Evolutionary conservation across 2,113 vertebrate species (phyloP), one percentile per base, ranked within the genome.

Genomic region (Rhinopomastus cyanomelas): DNA sequence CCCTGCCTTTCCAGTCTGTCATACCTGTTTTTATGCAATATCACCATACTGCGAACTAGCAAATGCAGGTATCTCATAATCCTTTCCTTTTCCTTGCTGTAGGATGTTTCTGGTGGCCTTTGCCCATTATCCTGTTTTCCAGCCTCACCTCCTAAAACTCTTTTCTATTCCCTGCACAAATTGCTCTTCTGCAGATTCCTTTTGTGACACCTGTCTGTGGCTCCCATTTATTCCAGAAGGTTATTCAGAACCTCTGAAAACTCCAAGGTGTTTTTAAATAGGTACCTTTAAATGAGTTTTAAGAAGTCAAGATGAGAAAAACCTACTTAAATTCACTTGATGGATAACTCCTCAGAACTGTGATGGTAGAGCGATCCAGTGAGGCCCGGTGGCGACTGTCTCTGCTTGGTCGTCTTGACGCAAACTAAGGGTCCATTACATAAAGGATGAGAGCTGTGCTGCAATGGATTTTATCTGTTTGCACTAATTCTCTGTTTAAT

Each of bases 401-500:
- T 83, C 20, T 37, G 60, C 53, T 39, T 37, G 29, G 27, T 32
- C 37, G 15, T 65, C 29, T 57, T 62, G 55, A 88, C 62, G 86
- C 37, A 82, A 71, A 66, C 37, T 51, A 16, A 32, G 26, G 34
- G 48, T 4, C 19, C 81, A 6, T 76, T 72, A 17, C 61, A 52
- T 83, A 55, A 92, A 92, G 51, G 37, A 21, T 82, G 52, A 73
- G 26, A 74, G 15, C 36, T 91, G n/a, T 60, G 26, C 39, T 67
- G 52, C 26, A 84, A 52, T 87, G 84, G 52, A 51, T 92, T 96
- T 93, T 94, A 82, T 77, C 42, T 77, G 62, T 93, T 90, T 82
- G 76, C 91, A 95, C 89, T 93, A 87, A 74, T 92, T 88, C 82
- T 91, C 83, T 71, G 22, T 72, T 94, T 95, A 94, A 95, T 94